These are phyloP conservation scores for Zoanthus sociatus DNA, from an alignment of 92 coral and sea anemone species.

Conservation along the genomic window DNA sequence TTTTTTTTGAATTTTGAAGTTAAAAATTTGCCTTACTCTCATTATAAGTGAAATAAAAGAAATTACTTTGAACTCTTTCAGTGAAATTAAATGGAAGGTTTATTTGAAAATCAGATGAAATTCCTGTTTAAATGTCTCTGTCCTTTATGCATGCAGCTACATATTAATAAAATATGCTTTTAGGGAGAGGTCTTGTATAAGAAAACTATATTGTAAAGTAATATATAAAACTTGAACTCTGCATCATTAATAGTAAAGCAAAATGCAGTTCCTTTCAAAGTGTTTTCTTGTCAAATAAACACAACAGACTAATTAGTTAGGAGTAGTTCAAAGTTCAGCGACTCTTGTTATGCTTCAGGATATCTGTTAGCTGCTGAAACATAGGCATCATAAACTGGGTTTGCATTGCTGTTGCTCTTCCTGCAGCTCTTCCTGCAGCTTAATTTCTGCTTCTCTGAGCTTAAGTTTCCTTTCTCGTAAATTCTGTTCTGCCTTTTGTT, in stretches of 20 bases:
- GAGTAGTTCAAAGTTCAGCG: slow-evolving; percentile 1
- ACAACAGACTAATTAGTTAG: background rate
- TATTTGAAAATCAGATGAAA: slow-evolving; percentile 6
- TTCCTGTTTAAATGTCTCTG: slow-evolving; percentile 7
- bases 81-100: slow-evolving; percentile 24
- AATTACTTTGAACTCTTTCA: slow-evolving; percentile 14
- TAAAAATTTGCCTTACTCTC: slow-evolving; percentile 11
- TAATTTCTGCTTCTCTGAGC: slow-evolving; percentile 46
- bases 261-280: slow-evolving; percentile 19
- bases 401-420: background rate
- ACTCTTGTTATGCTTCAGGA: slow-evolving; percentile 1
- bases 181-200: slow-evolving; percentile 10
- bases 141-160: background rate
- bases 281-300: slow-evolving; percentile 20
- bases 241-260: slow-evolving; percentile 12
- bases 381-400: background rate
- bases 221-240: background rate
- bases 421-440: background rate
- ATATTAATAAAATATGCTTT: slow-evolving; percentile 3
- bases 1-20: slow-evolving; percentile 3
- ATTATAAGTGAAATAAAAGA: slow-evolving; percentile 3
- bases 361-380: slow-evolving; percentile 7
- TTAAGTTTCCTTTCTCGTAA: slow-evolving; percentile 44
- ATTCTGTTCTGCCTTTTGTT: slow-evolving; percentile 43
- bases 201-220: slow-evolving; percentile 16